Conservation (phyloP, 1,140 invertebrate species). For the Conopomorpha cramerella region DNA sequence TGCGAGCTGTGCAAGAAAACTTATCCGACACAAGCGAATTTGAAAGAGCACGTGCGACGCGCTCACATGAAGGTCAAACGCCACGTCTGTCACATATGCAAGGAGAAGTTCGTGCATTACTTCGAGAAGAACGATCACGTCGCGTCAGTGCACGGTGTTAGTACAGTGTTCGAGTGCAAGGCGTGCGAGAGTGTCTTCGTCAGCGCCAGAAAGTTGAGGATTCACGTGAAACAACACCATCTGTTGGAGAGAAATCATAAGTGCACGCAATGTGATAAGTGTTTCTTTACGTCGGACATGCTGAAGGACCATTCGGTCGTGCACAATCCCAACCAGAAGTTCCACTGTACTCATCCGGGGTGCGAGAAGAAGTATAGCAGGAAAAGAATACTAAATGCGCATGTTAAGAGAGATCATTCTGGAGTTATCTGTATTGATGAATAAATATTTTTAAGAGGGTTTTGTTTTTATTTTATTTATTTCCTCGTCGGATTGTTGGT, state of each 20-base stretch:
- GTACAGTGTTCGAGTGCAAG: not conserved
- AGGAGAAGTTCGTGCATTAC: not conserved
- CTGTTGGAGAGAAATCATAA: slow-evolving; percentile 30
- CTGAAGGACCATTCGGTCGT: slow-evolving; percentile 20
- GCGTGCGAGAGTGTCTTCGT: not conserved
- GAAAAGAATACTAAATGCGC: too few relatives aligned
- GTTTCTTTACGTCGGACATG: slow-evolving; percentile 15
- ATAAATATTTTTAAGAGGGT: too few relatives aligned
- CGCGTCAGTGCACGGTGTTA: not conserved
- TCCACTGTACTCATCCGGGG: slow-evolving; percentile 22
- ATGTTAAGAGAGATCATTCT: too few relatives aligned
- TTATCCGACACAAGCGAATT: not conserved
- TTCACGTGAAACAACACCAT: slow-evolving; percentile 28
- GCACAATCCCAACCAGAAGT: slow-evolving; percentile 17
- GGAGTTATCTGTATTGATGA: too few relatives aligned
- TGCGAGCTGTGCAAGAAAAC: not conserved
- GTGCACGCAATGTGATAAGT: slow-evolving; percentile 33
- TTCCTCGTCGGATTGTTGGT: too few relatives aligned
- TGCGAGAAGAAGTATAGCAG: slow-evolving; percentile 49
- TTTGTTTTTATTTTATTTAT: too few relatives aligned
- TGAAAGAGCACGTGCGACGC: not conserved
- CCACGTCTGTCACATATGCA: not conserved
- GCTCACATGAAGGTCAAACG: not conserved
- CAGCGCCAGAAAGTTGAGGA: slow-evolving; percentile 6
- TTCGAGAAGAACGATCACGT: not conserved